phyloP scores from a whole-genome alignment of 2,797 vertebrate genomes.

The Spinus pinus region DNA sequence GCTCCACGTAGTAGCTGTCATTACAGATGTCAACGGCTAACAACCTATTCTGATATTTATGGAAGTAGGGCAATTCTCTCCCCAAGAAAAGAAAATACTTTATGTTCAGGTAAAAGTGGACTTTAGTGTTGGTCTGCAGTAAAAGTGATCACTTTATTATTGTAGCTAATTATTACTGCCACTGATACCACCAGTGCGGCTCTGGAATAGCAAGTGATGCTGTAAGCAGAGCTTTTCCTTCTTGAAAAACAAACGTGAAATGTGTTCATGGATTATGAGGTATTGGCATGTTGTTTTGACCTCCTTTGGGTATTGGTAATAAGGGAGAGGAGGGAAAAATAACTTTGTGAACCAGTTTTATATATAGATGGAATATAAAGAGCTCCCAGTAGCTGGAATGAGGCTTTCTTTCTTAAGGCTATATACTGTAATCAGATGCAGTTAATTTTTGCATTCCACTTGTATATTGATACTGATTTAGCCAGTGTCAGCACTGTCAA shows the following conservation, averaged over 20 bases:
- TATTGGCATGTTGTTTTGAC: background rate
- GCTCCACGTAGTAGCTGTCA: background rate
- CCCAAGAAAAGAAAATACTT: background rate
- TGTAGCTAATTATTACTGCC: background rate
- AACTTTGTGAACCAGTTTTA: background rate
- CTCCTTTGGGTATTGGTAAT: background rate
- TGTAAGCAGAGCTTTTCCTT: background rate
- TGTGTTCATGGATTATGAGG: background rate
- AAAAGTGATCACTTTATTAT: background rate
- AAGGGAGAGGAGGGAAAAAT: background rate
- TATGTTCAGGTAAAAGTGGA: background rate
- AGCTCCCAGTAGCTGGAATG: background rate
- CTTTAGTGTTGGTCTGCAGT: background rate
- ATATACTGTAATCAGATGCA: slow-evolving; percentile 46
- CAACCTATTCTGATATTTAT: background rate
- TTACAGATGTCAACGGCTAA: background rate
- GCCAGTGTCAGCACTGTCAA: slow-evolving; percentile 62
- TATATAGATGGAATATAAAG: background rate
- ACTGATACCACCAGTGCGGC: background rate
- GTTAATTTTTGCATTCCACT: slow-evolving; percentile 53
- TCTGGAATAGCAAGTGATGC: background rate
- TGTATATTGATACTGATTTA: slow-evolving; percentile 64
- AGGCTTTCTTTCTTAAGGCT: slow-evolving; percentile 25
- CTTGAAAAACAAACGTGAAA: background rate
- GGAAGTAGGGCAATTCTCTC: background rate